A percentile compares a stretch with the other conserved stretches of the same genome.
Evolutionary conservation across 2,888 invertebrate species (phyloP).

Genomic region (Trichopoda pennipes): DNA sequence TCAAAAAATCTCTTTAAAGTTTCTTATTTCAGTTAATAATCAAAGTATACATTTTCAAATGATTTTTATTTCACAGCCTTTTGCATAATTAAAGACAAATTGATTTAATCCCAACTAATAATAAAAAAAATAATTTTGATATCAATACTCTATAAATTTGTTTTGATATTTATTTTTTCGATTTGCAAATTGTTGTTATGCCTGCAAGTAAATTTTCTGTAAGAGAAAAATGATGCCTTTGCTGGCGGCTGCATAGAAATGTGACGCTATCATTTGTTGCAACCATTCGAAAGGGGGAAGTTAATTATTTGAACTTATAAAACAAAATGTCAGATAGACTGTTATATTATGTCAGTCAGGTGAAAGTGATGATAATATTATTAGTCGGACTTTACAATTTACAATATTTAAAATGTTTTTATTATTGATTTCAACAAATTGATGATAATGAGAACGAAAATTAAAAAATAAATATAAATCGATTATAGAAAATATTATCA

Average conservation of each 20-base stretch:
- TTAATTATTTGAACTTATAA: constrained; percentile 2
- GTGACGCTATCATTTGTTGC: constrained; percentile 28
- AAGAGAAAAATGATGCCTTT: background rate
- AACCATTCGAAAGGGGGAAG: constrained; percentile 45
- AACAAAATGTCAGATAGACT: constrained; percentile 50
- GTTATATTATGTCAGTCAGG: constrained; percentile 77
- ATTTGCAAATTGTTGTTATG: constrained; percentile 6
- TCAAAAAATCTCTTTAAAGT: too few relatives aligned
- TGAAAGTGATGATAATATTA: constrained; percentile 76
- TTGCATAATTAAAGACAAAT: background rate
- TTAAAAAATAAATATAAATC: background rate
- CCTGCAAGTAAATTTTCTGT: background rate
- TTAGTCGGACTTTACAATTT: background rate
- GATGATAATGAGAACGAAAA: background rate
- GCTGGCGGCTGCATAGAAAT: constrained; percentile 28
- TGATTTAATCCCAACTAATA: background rate
- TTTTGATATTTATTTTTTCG: background rate
- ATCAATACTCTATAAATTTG: constrained; percentile 2
- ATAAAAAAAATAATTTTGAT: background rate
- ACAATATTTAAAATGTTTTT: background rate
- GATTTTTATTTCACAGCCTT: too few relatives aligned
- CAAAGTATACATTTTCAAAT: too few relatives aligned
- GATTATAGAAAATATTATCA: background rate
- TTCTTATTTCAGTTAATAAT: background rate
- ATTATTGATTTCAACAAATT: background rate